Evolutionary conservation across 2,113 vertebrate species (phyloP).

Genomic region (Coreoperca whiteheadi): DNA sequence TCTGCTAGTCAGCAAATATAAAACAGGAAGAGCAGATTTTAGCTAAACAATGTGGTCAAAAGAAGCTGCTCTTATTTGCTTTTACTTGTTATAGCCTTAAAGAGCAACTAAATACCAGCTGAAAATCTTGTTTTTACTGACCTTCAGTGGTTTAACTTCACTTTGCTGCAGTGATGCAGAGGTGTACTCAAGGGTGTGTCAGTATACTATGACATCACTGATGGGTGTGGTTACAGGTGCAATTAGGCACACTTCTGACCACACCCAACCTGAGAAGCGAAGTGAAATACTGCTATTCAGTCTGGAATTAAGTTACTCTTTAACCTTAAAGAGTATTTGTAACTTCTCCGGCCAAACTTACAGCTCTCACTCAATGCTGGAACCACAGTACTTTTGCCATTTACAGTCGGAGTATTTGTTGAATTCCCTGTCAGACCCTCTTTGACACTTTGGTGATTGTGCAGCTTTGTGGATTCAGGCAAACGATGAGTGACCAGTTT

Average conservation of each 20-base stretch:
- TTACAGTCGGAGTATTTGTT: conserved; percentile 17
- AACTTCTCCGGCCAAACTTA: not conserved
- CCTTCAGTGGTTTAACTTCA: not conserved
- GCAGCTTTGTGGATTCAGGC: conserved; percentile 24
- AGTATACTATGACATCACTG: not conserved
- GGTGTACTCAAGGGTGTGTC: not conserved
- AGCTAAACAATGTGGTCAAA: not conserved
- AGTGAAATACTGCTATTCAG: not conserved
- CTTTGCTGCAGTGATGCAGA: not conserved
- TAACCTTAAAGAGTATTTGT: not conserved
- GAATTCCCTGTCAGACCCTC: not conserved
- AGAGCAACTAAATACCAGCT: not conserved
- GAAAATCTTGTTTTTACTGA: not conserved
- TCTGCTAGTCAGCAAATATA: not conserved
- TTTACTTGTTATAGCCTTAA: not conserved
- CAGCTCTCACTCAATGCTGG: not conserved
- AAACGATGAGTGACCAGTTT: conserved; percentile 10
- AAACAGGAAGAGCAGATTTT: not conserved
- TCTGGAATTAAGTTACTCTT: not conserved
- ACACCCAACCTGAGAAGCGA: not conserved
- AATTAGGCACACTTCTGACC: not conserved
- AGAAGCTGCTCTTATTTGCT: not conserved
- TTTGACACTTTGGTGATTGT: not conserved
- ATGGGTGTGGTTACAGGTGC: not conserved
- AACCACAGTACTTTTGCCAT: not conserved